Percentiles rank a stretch among this genome's conserved stretches.
Conservation (phyloP, 1,140 invertebrate genomes). For the Gyrodactylus bullatarudis region DNA sequence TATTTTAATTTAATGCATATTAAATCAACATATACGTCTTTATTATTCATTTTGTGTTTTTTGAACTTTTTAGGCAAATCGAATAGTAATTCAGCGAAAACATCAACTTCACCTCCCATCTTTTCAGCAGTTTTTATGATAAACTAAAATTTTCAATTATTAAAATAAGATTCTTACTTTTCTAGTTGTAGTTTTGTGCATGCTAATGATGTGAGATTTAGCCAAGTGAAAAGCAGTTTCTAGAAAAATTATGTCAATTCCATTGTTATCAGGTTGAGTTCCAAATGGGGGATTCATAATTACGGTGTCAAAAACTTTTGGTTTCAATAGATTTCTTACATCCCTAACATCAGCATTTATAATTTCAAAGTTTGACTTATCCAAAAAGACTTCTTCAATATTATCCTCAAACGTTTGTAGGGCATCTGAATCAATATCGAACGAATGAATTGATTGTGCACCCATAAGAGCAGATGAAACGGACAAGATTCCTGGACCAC, state of each 20-base stretch:
- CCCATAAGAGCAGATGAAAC: not conserved
- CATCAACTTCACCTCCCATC: not conserved
- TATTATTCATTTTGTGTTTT: not conserved
- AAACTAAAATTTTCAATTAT: not conserved
- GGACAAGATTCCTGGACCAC: not conserved
- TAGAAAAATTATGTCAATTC: not conserved
- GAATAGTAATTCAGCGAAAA: not conserved
- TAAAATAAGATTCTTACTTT: not conserved
- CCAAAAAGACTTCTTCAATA: not conserved
- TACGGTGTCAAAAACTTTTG: not conserved
- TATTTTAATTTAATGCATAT: not conserved
- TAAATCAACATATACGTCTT: not conserved
- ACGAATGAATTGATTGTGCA: not conserved
- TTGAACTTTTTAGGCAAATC: not conserved
- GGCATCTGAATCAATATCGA: not conserved
- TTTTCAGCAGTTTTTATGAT: not conserved
- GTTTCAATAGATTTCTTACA: not conserved
- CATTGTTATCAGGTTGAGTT: not conserved
- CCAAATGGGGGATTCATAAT: not conserved
- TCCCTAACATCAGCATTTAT: not conserved
- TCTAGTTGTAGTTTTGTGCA: not conserved
- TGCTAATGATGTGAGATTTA: not conserved
- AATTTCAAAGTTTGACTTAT: not conserved
- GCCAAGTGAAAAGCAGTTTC: not conserved
- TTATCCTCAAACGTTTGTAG: not conserved